Base-by-base conservation (phyloP, 2,797 vertebrate genomes). In the Pipistrellus pipistrellus region DNA sequence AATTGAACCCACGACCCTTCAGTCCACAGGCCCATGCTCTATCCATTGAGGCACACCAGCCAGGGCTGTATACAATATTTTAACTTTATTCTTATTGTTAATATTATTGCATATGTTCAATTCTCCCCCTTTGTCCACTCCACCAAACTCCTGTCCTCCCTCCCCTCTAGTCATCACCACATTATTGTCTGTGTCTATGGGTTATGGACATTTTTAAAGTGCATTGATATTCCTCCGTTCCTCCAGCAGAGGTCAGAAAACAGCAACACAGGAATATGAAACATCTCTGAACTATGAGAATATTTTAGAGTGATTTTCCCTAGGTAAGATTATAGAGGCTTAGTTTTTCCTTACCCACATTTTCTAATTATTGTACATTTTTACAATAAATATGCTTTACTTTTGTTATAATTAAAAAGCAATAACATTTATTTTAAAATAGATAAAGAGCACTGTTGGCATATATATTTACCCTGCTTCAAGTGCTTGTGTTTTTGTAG, bases 241-340 rank as follows among this genome's bases (percentile, higher is more conserved):
- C 15, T 96, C 96, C 95, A 96, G 90, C 84, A 97, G 96, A 96
- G 88, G 95, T 94, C 96, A 97, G 90, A 88, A 89, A 92, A 96
- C 44, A 92, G 66, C 95, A 97, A 83, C 25, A 35, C 5, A 92
- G 59, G 44, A 95, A 89, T 83, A 85, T 51, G 68, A 95, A 90
- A 57, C 87, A 93, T 91, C 77, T 44, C 55, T 4, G 6, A 88
- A 89, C 64, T 48, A 87, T 72, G 38, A 85, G 20, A 90, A 35
- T 64, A 77, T 78, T 95, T 95, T 94, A 88, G 25, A 75, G 59
- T 68, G 68, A 89, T 87, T 78, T 95, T 93, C 73, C 72, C 68
- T 87, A 93, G 27, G 62, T 73, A 94, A 21, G n/a, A 68, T 77
- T 93, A 83, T 48, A 13, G 41, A 93, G 14, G 11, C 1, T 2